Percentiles rank a stretch among this genome's conserved stretches.
Conservation (phyloP, 2,113 vertebrate species). For the Catharus bicknelli region DNA sequence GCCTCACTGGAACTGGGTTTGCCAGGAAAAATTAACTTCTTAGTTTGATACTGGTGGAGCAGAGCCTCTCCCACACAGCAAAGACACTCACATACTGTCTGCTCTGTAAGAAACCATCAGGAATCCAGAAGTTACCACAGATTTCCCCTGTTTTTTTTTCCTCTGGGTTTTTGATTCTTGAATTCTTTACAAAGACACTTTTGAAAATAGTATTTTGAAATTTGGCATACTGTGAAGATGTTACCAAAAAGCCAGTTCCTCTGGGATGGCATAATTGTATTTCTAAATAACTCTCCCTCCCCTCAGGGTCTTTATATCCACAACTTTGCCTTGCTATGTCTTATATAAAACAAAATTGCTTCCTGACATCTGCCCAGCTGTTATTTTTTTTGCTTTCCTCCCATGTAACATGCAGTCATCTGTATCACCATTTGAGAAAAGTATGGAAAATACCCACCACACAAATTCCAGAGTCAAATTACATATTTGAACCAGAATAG, state of each 20-base stretch:
- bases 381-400: background rate
- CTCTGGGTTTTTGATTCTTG: background rate
- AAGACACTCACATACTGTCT: background rate
- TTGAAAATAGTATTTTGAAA: background rate
- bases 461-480: background rate
- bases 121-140: background rate
- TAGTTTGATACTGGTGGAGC: background rate
- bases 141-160: background rate
- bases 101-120: background rate
- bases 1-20: background rate
- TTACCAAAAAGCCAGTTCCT: background rate
- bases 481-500: background rate
- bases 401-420: background rate
- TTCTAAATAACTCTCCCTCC: background rate
- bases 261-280: background rate
- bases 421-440: constrained; percentile 43
- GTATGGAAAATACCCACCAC: constrained; percentile 6
- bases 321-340: constrained; percentile 40
- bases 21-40: constrained; percentile 1
- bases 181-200: background rate
- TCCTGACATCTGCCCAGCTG: constrained; percentile 44
- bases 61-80: background rate
- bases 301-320: constrained; percentile 45
- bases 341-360: constrained; percentile 42
- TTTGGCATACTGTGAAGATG: background rate